Evolutionary conservation across 2,888 invertebrate genomes (phyloP).

Genomic region (Agapostemon virescens): DNA sequence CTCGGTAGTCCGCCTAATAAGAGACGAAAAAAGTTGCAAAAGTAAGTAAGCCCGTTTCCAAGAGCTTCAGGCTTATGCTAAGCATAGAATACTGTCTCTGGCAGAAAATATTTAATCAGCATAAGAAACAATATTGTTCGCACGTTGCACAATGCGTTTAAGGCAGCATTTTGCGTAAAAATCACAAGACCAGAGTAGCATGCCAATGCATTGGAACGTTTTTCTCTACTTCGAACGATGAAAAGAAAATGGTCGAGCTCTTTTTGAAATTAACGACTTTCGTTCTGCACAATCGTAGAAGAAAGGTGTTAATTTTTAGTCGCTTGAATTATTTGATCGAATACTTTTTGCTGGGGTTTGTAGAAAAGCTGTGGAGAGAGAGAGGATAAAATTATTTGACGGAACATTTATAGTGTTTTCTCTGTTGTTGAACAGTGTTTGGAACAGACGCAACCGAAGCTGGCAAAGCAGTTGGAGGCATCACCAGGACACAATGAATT

Average conservation of each 20-base stretch:
- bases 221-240: neutral
- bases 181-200: too few species aligned
- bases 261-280: too few species aligned
- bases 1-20: slow-evolving; percentile 74
- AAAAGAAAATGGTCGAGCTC: too few species aligned
- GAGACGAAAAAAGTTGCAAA: slow-evolving; percentile 80
- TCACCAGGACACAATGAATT: slow-evolving; percentile 70
- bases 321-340: neutral
- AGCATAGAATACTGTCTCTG: neutral
- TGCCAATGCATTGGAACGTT: too few species aligned
- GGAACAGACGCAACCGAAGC: slow-evolving; percentile 77
- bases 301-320: too few species aligned
- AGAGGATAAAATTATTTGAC: neutral
- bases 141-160: neutral
- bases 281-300: too few species aligned
- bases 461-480: slow-evolving; percentile 76
- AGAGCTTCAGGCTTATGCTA: neutral
- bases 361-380: neutral
- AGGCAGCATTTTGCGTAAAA: too few species aligned
- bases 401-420: neutral
- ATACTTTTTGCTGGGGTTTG: neutral
- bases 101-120: neutral
- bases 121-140: neutral
- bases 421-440: slow-evolving; percentile 65
- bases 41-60: slow-evolving; percentile 74